A percentile compares a stretch with the other conserved stretches of the same genome.
Evolutionary conservation across 2,797 vertebrate genomes (phyloP).

Genomic region (Octomys mimax): DNA sequence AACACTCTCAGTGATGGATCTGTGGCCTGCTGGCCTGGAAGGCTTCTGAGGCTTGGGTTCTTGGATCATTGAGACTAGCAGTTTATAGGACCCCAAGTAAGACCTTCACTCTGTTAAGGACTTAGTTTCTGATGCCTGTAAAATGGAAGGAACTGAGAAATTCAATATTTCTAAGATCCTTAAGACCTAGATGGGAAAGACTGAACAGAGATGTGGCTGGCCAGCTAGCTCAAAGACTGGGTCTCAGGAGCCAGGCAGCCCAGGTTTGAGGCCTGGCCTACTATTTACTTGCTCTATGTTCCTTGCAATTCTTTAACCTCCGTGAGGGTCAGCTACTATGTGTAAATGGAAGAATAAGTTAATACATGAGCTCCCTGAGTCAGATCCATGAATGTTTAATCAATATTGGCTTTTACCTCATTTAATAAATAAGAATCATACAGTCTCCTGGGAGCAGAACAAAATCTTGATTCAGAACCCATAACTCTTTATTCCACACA

Average conservation of each 20-base stretch:
- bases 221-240: not conserved
- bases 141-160: not conserved
- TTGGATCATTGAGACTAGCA: not conserved
- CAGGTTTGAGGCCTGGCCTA: not conserved
- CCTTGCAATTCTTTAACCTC: not conserved
- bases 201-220: not conserved
- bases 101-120: not conserved
- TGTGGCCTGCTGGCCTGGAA: not conserved
- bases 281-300: not conserved
- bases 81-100: not conserved
- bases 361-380: not conserved
- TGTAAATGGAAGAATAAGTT: not conserved
- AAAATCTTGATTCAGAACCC: not conserved
- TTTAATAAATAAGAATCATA: not conserved
- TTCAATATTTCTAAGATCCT: not conserved
- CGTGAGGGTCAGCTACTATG: not conserved
- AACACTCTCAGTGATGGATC: not conserved
- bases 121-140: not conserved
- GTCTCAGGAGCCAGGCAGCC: not conserved
- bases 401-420: not conserved
- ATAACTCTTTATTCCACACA: not conserved
- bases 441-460: not conserved
- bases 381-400: not conserved
- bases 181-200: not conserved
- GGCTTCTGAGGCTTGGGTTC: not conserved